Base-by-base conservation (phyloP, 2,888 invertebrate species). In the Trissonchulus latispiculum region DNA sequence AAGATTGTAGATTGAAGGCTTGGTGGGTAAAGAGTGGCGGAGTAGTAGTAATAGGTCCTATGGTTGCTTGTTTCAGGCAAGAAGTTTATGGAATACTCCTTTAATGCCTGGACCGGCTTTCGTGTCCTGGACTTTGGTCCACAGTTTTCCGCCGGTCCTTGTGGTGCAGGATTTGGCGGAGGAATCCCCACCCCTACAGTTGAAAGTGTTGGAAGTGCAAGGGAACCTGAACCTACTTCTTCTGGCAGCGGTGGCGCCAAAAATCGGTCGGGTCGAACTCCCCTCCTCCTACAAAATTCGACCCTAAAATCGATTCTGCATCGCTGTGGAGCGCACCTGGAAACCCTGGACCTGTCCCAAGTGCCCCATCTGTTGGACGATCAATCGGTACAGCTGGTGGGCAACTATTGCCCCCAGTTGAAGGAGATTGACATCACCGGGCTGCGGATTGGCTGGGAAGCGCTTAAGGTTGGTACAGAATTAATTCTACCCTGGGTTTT, bases 261-360 rank as follows among this genome's bases (percentile, higher is more conserved):
- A n/a, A n/a, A n/a, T n/a, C 48, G 8, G 48, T 48, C 48, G 8
- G 48, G 8, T 73, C 76, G 74, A 36, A 77, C 77, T 62, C 74
- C 76, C 33, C 75, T 77, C 61, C 81, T 81, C 18, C 77, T 82
- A 70, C 72, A 78, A 36, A 80, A 78, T 36, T 70, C 74, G 29
- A 79, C 80, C 71, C 70, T 81, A 33, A 77, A 76, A 67, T 76
- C 77, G 18, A 75, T 80, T 70, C 73, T 80, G 15, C 68, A 67
- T 8, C 77, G 74, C 2, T 72, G 72, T 68, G 74, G 74, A 1
- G 62, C 37, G 23, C n/a, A 72, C 36, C 28, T 74, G 33, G 15
- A n/a, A 1, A 48, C 33, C 2, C 36, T 74, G 61, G 72, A 74
- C 48, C 29, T 72, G 61, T 73, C 64, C 1, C 59, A 48, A 1